Base-by-base conservation (phyloP, 2,113 vertebrate genomes). In the Maccullochella peelii region DNA sequence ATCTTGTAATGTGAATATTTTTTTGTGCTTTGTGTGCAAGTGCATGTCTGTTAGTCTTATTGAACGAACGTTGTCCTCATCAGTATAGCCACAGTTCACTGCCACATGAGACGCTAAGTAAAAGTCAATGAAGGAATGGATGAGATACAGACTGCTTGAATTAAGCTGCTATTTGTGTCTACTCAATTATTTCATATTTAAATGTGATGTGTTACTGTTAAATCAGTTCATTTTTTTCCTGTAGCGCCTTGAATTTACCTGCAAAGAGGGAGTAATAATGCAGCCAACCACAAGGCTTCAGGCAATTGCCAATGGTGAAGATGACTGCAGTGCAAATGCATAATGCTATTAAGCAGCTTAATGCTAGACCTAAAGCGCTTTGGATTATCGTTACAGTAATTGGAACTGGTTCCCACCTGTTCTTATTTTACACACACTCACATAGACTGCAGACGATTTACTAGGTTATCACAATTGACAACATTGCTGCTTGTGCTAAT, bases 341-440 rank as follows among this genome's bases (percentile, higher is more conserved):
- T 90, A 86, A 90, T 85, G 62, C 75, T 76, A 57, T 90, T 87
- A 92, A 89, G 80, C 84, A 79, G 65, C 88, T 91, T 92, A 87
- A 80, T 86, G 73, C 68, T 76, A 66, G 42, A 55, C 77, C 75
- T 79, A 58, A 86, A 88, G 89, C 79, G 36, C 77, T 75, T 61
- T 40, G 84, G 84, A 90, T 92, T 91, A 89, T 84, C 33, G 21
- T 49, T 80, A 63, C 40, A 27, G 62, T 92, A 87, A 88, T 57
- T 87, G 77, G 86, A 88, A 77, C 69, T 49, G 76, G 73, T 80
- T 86, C 79, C 80, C 83, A 92, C 89, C 85, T 91, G 85, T 85
- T 91, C 85, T 83, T 83, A 82, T 90, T 85, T 88, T 80, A 69
- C 73, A 72, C 79, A 55, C 67, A 65, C 49, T 40, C 44, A 30